A percentile compares a stretch with the other conserved stretches of the same genome.
These are phyloP conservation scores for Arenaria interpres DNA, from an alignment of 2,113 vertebrate species.

Conservation along the genomic window DNA sequence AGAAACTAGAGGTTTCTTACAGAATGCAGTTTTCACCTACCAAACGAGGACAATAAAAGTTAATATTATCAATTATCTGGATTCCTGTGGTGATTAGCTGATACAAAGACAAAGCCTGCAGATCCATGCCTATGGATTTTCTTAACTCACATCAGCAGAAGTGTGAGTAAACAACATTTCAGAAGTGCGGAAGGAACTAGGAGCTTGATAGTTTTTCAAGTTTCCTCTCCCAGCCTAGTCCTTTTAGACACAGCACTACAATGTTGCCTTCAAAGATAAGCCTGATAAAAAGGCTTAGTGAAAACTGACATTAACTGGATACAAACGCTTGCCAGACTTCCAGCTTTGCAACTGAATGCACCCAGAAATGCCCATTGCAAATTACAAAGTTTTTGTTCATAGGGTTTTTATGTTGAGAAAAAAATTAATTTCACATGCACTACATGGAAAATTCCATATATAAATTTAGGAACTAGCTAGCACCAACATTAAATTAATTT, in stretches of 20 bases:
- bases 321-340: background rate
- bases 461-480: background rate
- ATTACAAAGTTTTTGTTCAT: background rate
- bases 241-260: background rate
- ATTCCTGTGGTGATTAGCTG: background rate
- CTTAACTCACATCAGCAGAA: background rate
- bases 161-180: background rate
- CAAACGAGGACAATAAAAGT: background rate
- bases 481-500: background rate
- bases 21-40: background rate
- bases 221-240: background rate
- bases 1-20: background rate
- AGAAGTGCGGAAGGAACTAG: accelerated
- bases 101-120: background rate
- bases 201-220: background rate
- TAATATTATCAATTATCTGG: background rate
- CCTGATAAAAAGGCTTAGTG: background rate
- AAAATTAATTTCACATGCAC: background rate
- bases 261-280: background rate
- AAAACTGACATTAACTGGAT: background rate
- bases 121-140: background rate
- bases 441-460: background rate
- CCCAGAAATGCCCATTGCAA: background rate
- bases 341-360: background rate
- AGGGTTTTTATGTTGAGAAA: background rate